Conservation (phyloP, 2,888 invertebrate genomes). For the Drosophila testacea region DNA sequence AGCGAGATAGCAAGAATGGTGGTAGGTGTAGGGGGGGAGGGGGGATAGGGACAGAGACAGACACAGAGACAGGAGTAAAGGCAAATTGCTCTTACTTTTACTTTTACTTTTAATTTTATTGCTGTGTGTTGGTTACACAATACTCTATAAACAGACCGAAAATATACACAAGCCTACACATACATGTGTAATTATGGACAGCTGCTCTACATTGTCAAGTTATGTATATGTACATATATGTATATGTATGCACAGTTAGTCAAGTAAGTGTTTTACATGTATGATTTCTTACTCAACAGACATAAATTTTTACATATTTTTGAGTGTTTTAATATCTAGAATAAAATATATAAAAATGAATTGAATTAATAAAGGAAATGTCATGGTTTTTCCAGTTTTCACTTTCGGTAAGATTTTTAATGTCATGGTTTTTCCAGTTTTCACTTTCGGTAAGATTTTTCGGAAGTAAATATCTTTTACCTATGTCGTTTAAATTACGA, state of each 20-base stretch:
- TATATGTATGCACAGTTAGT: neutral
- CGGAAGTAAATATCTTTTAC: too few species aligned
- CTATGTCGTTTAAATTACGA: too few species aligned
- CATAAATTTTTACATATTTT: too few species aligned
- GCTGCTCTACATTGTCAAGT: constrained; percentile 68
- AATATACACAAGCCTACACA: constrained; percentile 7
- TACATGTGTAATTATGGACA: constrained; percentile 68
- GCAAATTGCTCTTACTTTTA: constrained; percentile 50
- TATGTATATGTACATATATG: constrained; percentile 7
- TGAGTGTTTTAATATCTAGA: too few species aligned
- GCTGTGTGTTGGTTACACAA: constrained; percentile 59
- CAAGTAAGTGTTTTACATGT: too few species aligned
- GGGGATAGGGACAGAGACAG: neutral
- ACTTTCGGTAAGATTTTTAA: too few species aligned
- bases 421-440: too few species aligned
- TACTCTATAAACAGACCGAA: constrained; percentile 58
- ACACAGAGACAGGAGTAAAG: neutral
- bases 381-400: too few species aligned
- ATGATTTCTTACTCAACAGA: too few species aligned
- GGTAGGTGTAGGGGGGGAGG: neutral
- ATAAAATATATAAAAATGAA: too few species aligned
- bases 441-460: too few species aligned
- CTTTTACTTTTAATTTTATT: constrained; percentile 68
- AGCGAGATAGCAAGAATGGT: constrained; percentile 5
- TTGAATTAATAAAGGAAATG: too few species aligned